phyloP scores from a whole-genome alignment of 2,797 vertebrate genomes.

The Cyprinodon diabolis region DNA sequence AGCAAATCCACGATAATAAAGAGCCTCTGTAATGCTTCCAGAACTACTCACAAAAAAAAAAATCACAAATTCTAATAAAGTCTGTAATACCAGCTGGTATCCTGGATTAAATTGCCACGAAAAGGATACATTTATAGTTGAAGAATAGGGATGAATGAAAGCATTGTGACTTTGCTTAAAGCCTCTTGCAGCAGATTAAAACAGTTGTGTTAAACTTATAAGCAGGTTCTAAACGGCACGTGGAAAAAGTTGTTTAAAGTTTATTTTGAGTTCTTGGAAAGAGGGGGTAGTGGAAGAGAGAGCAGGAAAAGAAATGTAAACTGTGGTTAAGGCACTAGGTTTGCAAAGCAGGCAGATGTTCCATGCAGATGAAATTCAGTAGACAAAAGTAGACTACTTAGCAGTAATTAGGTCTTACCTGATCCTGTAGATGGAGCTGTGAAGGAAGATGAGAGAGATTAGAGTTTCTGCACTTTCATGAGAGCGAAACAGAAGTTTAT shows the following conservation, averaged over 20 bases:
- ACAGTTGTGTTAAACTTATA: not conserved
- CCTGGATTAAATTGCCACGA: not conserved
- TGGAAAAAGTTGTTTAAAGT: conserved; percentile 32
- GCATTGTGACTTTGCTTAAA: not conserved
- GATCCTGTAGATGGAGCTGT: conserved; percentile 89
- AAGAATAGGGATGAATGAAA: not conserved
- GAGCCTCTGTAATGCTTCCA: not conserved
- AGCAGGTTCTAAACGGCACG: conserved; percentile 4
- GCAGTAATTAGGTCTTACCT: conserved; percentile 78
- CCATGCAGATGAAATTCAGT: conserved; percentile 17
- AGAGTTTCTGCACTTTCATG: conserved; percentile 30
- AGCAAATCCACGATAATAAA: not conserved
- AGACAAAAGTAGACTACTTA: not conserved
- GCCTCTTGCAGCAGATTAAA: not conserved
- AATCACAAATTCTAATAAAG: not conserved
- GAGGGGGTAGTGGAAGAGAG: conserved; percentile 24
- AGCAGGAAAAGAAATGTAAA: conserved; percentile 27
- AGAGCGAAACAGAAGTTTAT: conserved; percentile 26
- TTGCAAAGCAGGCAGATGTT: conserved; percentile 28
- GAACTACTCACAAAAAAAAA: not conserved
- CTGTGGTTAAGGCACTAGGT: conserved; percentile 19
- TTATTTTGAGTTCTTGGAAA: conserved; percentile 49
- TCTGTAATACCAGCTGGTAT: not conserved
- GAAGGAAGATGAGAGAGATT: conserved; percentile 24
- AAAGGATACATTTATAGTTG: not conserved